Evolutionary conservation across 2,113 vertebrate genomes (phyloP), one percentile per base, ranked within the genome.

Genomic region (Hippopotamus amphibius): DNA sequence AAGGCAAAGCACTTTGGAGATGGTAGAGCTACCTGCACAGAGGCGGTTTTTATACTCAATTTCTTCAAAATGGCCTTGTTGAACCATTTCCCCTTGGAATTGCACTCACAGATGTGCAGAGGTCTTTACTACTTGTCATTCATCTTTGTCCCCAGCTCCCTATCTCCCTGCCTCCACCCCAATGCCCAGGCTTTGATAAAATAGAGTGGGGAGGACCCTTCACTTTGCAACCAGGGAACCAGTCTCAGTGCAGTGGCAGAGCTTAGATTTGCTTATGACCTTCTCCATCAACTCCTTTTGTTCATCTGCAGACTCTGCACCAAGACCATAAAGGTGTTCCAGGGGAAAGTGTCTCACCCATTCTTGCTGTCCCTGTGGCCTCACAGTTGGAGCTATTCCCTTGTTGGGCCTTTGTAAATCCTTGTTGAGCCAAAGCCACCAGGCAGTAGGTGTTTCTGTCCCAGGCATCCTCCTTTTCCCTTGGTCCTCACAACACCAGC

Each of bases 191-290:
- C 19, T 19, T 22, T 33, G 74, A 65, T 12, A 41, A 48, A 68
- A 28, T 6, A 19, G 59, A 11, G 22, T 2, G 16, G 3, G n/a
- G 46, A 59, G 79, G n/a, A 28, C 30, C 43, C 46, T 30, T 37
- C 2, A 0, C 33, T 65, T 4, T 37, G 81, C 37, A 26, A 46
- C 0, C 4, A 0, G 16, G 74, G 74, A 53, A 14, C 30, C 16
- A 0, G 7, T 16, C 66, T 57, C 21, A 16, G 0, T 43, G n/a
- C 76, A 55, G 11, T 3, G 66, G 66, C 43, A 15, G 55, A 66
- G 41, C 69, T 57, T 3, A 0, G 26, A 10, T 46, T 68, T 76
- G 16, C 71, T 4, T 19, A n/a, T 65, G 59, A 22, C 19, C 68
- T 26, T 21, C 28, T 22, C 53, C 13, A 0, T 43, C 68, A 6